phyloP scores from a whole-genome alignment of 2,888 invertebrate genomes.

The Epiblema foenella region DNA sequence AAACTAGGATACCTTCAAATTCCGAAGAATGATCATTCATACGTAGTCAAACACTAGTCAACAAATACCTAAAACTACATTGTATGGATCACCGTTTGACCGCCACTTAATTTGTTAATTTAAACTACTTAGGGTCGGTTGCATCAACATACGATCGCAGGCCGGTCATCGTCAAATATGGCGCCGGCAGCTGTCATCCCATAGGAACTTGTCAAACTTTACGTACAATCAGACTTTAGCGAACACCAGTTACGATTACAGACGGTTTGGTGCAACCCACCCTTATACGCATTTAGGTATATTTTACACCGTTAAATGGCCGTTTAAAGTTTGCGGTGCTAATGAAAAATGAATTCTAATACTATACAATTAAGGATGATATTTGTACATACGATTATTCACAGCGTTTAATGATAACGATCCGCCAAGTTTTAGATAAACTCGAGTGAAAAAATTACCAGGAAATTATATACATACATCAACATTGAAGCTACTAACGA shows the following conservation, averaged over 20 bases:
- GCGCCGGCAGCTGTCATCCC: too few species aligned
- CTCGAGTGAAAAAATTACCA: conserved; percentile 3
- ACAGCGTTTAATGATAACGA: conserved; percentile 14
- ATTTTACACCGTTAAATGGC: neutral
- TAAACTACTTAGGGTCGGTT: too few species aligned
- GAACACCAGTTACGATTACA: too few species aligned
- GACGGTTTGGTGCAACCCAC: too few species aligned
- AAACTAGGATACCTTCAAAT: neutral
- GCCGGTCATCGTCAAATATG: too few species aligned
- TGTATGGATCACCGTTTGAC: neutral
- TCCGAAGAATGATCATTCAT: conserved; percentile 16
- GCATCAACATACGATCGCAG: too few species aligned
- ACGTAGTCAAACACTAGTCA: conserved; percentile 23
- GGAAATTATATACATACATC: neutral
- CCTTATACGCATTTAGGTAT: neutral
- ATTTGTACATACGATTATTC: conserved; percentile 35
- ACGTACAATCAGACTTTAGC: too few species aligned
- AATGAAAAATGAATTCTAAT: conserved; percentile 13
- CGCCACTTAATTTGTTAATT: neutral
- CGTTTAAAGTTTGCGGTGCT: neutral
- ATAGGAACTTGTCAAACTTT: too few species aligned
- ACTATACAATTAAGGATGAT: conserved; percentile 17
- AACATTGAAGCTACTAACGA: neutral
- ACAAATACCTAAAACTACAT: conserved; percentile 30
- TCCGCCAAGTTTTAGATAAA: neutral